Conservation (phyloP, 2,797 vertebrate species). For the Intellagama lesueurii region DNA sequence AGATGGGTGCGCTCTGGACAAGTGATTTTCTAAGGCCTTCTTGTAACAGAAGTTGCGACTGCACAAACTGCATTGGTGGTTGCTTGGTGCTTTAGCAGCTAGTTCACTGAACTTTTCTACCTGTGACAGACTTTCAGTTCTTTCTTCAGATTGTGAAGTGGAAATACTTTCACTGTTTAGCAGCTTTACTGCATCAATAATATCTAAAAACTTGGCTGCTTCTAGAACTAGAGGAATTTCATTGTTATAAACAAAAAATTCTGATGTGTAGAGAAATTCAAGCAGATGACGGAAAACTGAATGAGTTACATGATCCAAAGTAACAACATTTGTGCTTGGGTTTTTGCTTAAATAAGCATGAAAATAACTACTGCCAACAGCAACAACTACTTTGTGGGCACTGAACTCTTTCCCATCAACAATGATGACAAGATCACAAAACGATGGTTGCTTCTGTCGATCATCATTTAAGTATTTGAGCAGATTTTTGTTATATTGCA, state of each 20-base stretch:
- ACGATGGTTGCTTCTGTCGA: slow-evolving; percentile 83
- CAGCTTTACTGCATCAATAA: slow-evolving; percentile 92
- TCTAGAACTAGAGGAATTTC: slow-evolving; percentile 89
- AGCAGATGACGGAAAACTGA: slow-evolving; percentile 91
- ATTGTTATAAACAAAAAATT: slow-evolving; percentile 87
- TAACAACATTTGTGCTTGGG: slow-evolving; percentile 84
- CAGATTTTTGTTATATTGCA: slow-evolving; percentile 87
- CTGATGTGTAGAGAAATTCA: slow-evolving; percentile 92
- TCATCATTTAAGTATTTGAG: slow-evolving; percentile 93
- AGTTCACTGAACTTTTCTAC: slow-evolving; percentile 68
- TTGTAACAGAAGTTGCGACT: slow-evolving; percentile 82
- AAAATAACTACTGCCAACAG: slow-evolving; percentile 97
- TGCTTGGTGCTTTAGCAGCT: slow-evolving; percentile 72
- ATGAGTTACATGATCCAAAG: slow-evolving; percentile 91
- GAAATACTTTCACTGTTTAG: slow-evolving; percentile 79
- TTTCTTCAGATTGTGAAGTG: slow-evolving; percentile 64
- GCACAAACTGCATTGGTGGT: slow-evolving; percentile 80
- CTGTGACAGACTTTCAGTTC: slow-evolving; percentile 60
- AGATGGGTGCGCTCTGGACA: slow-evolving; percentile 79
- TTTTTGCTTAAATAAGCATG: slow-evolving; percentile 93
- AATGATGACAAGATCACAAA: slow-evolving; percentile 91
- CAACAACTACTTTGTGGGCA: slow-evolving; percentile 94
- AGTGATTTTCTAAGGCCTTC: slow-evolving; percentile 84
- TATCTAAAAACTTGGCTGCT: slow-evolving; percentile 94
- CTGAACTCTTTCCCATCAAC: slow-evolving; percentile 89